Evolutionary conservation across 2,797 vertebrate genomes (phyloP).

Genomic region (Sebastes itinus): DNA sequence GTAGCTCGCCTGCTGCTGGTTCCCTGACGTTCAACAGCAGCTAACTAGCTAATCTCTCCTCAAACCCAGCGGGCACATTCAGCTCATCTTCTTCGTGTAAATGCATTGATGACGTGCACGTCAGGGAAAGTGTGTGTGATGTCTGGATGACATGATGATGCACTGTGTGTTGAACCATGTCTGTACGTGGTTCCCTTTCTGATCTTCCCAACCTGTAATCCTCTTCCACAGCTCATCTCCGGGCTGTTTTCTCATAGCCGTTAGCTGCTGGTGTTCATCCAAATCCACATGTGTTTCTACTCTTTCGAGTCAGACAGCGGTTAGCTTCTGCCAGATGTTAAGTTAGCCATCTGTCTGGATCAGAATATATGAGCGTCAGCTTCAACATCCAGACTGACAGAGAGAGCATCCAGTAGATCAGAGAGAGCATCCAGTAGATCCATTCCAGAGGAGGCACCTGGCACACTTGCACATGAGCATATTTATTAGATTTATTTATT

Average conservation of each 20-base stretch:
- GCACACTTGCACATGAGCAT: neutral
- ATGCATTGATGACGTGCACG: neutral
- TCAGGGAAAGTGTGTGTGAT: neutral
- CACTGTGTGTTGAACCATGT: neutral
- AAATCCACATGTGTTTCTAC: neutral
- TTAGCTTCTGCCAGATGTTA: neutral
- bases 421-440: too few relatives aligned
- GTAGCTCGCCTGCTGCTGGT: neutral
- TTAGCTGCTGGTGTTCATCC: neutral
- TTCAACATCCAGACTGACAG: neutral
- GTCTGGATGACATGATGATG: neutral
- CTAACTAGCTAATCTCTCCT: neutral
- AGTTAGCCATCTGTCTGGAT: constrained; percentile 1
- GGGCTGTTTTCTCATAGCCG: neutral
- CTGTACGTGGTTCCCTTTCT: neutral
- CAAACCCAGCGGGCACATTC: neutral
- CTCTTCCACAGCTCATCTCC: neutral
- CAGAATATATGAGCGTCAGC: neutral
- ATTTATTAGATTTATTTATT: neutral
- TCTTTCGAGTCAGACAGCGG: neutral
- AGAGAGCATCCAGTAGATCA: neutral
- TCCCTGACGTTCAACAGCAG: neutral
- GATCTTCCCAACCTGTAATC: neutral
- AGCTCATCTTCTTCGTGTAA: neutral
- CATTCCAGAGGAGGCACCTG: neutral